Conservation (phyloP, 2,113 vertebrate genomes). For the Symphodus melops region DNA sequence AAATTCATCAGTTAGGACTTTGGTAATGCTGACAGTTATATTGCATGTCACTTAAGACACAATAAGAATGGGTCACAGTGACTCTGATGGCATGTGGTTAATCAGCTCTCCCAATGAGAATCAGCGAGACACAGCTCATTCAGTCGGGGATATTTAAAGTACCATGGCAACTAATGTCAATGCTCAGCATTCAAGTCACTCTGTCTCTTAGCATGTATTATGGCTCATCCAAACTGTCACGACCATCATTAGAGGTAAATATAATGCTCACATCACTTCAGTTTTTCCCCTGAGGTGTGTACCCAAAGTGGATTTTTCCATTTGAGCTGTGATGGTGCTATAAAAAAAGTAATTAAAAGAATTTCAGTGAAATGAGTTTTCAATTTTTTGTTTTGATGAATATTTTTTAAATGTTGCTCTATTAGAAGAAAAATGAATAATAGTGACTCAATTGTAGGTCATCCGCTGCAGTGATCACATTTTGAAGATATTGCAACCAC, state of each 20-base stretch:
- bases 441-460: no score
- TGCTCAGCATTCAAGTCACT: not conserved
- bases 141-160: slow-evolving; percentile 34
- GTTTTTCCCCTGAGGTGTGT: not conserved
- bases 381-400: not conserved
- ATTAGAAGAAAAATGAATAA: not conserved
- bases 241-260: slow-evolving; percentile 2
- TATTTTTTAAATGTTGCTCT: no score
- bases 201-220: not conserved
- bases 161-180: slow-evolving; percentile 33
- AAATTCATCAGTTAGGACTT: slow-evolving; percentile 32
- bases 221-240: not conserved
- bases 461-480: no score
- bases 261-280: not conserved
- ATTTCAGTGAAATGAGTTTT: slow-evolving; percentile 25
- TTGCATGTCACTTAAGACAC: slow-evolving; percentile 38
- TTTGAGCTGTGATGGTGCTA: not conserved
- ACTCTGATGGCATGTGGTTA: slow-evolving; percentile 57
- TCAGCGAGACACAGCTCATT: slow-evolving; percentile 32
- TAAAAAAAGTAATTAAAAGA: slow-evolving; percentile 9
- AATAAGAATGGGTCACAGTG: slow-evolving; percentile 34
- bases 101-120: slow-evolving; percentile 50
- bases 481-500: not conserved
- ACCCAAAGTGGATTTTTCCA: not conserved
- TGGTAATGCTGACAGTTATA: slow-evolving; percentile 46